phyloP scores from a whole-genome alignment of 2,113 vertebrate species.

The Phylloscopus trochilus region DNA sequence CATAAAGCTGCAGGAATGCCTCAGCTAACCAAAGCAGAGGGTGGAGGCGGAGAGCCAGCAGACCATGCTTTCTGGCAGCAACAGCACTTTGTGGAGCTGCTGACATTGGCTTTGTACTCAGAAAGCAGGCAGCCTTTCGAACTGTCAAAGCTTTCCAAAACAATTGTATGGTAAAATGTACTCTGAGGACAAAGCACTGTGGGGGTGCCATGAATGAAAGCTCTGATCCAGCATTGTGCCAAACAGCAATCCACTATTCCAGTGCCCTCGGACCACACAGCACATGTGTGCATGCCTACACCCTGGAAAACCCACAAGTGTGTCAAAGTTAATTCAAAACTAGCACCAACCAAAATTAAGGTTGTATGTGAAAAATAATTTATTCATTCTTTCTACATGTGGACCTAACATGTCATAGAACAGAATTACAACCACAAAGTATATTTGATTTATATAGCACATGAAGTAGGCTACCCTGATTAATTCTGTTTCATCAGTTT shows the following conservation, averaged over 20 bases:
- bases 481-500: neutral
- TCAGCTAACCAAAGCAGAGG: neutral
- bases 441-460: neutral
- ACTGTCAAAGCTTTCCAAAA: neutral
- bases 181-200: neutral
- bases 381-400: neutral
- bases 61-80: neutral
- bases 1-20: neutral
- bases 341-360: neutral
- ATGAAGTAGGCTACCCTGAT: neutral
- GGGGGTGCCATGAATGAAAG: neutral
- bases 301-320: neutral
- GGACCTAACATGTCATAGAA: accelerated
- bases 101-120: neutral
- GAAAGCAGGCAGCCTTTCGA: neutral
- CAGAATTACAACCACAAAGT: neutral
- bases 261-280: neutral
- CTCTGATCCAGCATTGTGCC: neutral
- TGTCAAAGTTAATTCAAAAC: neutral
- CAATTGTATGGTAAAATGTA: neutral
- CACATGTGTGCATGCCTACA: neutral
- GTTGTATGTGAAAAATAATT: neutral
- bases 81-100: neutral
- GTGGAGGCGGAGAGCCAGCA: accelerated
- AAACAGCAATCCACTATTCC: accelerated